Evolutionary conservation across 2,888 invertebrate genomes (phyloP).

Genomic region (Drosophila demipolita): DNA sequence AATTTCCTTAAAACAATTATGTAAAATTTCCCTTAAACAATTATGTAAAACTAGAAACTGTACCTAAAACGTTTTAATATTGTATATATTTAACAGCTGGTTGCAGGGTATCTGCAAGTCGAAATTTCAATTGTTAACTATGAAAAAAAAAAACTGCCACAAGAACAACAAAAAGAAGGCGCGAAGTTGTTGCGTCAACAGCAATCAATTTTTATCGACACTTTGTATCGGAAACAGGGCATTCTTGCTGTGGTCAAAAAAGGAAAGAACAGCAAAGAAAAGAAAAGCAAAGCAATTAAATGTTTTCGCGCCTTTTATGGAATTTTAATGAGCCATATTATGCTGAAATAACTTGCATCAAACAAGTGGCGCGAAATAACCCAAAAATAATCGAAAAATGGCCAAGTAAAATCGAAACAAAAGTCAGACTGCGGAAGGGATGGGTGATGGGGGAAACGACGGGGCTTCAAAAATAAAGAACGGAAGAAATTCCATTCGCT

Average conservation of each 20-base stretch:
- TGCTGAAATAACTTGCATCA: constrained; percentile 53
- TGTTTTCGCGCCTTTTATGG: constrained; percentile 51
- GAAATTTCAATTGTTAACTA: constrained; percentile 27
- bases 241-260: constrained; percentile 8
- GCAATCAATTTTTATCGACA: constrained; percentile 53
- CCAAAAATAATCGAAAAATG: constrained; percentile 4
- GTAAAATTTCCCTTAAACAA: not conserved
- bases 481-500: constrained; percentile 35
- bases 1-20: not conserved
- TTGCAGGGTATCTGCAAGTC: not conserved
- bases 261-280: not conserved
- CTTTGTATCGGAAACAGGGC: constrained; percentile 2
- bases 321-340: constrained; percentile 75
- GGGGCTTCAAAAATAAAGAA: not conserved
- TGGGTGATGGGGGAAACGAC: rapidly evolving
- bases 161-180: not conserved
- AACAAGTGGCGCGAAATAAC: constrained; percentile 29
- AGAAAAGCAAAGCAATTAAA: constrained; percentile 68
- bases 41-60: not conserved
- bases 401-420: constrained; percentile 13
- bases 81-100: not conserved
- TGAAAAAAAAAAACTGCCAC: not conserved
- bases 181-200: constrained; percentile 28
- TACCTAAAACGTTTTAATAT: not conserved
- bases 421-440: constrained; percentile 2